Evolutionary conservation across 2,113 vertebrate species (phyloP), one percentile per base, ranked within the genome.

Genomic region (Sorex fumeus): DNA sequence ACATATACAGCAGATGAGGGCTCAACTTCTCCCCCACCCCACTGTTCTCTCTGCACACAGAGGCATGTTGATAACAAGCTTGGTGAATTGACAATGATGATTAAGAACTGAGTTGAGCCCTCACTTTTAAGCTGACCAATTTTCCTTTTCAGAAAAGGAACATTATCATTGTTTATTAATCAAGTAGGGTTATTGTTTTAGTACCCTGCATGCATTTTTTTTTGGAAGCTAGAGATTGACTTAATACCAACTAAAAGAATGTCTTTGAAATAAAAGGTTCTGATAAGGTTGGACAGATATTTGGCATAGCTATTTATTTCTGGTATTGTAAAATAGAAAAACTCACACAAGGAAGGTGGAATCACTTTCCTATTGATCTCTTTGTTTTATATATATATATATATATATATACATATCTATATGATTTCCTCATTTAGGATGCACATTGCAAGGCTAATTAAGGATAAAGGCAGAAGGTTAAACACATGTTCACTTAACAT

Each of bases 241-340:
- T 4, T 16, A 25, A 60, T 91, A 90, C 88, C 40, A 11, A 30
- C 40, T 96, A 92, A 6, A 91, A 85, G 15, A 81, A 45, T 28
- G 32, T 30, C 78, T 94, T 93, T 91, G 34, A 71, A 94, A 91
- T 87, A 87, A 94, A 78, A 87, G 45, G 30, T 36, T 81, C 8
- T 18, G 57, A 95, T 94, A 82, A 34, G 15, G 6, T 45, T 87
- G 21, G 91, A 64, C 8, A 96, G 66, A 60, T 64, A 6, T 84
- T 76, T 71, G 40, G 66, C 80, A 71, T 4, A 79, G 34, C 57
- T 94, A 60, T 40, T 84, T 12, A 87, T 11, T 80, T 71, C 85
- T 10, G 4, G 62, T 74, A 9, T 23, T 87, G 53, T 43, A 89
- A 93, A 97, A 87, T 82, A 8, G 69, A 16, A 88, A 60, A 94